Percentiles rank a stretch among this genome's conserved stretches.
phyloP scores from a whole-genome alignment of 2,113 vertebrate genomes.

The Gorsachius goisagi region DNA sequence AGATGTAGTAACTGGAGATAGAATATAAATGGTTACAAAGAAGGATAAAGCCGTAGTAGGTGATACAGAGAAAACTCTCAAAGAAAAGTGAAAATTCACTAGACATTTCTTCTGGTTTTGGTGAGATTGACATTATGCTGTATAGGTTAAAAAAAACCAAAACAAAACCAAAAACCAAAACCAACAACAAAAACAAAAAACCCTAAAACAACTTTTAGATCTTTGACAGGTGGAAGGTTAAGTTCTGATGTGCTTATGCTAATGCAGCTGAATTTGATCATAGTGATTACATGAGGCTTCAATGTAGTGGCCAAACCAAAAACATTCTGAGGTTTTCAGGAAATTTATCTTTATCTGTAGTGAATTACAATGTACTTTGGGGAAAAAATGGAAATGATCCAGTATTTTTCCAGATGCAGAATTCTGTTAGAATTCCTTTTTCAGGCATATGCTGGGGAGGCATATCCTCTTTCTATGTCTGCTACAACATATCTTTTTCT shows the following conservation, averaged over 20 bases:
- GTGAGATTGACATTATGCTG: not conserved
- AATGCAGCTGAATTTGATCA: not conserved
- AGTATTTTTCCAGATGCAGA: not conserved
- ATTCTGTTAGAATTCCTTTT: not conserved
- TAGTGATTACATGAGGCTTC: not conserved
- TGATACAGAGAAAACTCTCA: not conserved
- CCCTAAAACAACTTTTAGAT: not conserved
- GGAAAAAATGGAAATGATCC: not conserved
- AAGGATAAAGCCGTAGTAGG: not conserved
- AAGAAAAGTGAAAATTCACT: not conserved
- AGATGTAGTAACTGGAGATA: not conserved
- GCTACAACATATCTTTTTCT: not conserved
- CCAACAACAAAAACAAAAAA: no score
- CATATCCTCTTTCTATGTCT: not conserved
- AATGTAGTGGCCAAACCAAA: not conserved
- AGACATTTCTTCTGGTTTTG: not conserved
- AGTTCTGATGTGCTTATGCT: not conserved
- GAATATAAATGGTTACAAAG: not conserved
- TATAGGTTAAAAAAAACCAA: not conserved
- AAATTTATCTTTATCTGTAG: not conserved
- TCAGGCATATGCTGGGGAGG: not conserved
- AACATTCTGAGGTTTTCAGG: not conserved
- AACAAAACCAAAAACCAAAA: no score
- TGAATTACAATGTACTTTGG: not conserved
- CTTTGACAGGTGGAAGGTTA: not conserved